phyloP scores from a whole-genome alignment of 2,797 vertebrate genomes.

The Urocyon cinereoargenteus region DNA sequence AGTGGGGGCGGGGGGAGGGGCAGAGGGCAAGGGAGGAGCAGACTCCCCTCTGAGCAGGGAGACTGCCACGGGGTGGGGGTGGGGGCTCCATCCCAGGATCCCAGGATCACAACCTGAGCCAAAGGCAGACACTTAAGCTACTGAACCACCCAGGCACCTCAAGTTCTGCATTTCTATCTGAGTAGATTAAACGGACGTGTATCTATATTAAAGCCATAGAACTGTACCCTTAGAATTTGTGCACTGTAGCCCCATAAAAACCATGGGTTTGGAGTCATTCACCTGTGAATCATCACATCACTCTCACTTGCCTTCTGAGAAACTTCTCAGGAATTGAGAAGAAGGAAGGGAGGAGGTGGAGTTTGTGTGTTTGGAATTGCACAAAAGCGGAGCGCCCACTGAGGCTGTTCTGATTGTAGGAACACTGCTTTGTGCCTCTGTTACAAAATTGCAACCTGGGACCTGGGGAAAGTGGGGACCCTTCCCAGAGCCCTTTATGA shows the following conservation, averaged over 20 bases:
- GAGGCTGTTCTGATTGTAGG: not conserved
- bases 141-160: not conserved
- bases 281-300: not conserved
- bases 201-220: not conserved
- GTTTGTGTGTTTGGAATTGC: not conserved
- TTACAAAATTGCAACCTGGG: rapidly evolving
- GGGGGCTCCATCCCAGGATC: not conserved
- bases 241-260: not conserved
- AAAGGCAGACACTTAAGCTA: not conserved
- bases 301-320: not conserved
- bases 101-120: not conserved
- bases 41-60: not conserved
- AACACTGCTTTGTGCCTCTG: not conserved
- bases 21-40: not conserved
- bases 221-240: not conserved
- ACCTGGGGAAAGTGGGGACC: not conserved
- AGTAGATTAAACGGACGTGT: rapidly evolving
- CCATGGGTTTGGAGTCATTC: not conserved
- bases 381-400: rapidly evolving
- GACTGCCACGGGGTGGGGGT: not conserved
- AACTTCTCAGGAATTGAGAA: not conserved
- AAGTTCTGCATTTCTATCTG: not conserved
- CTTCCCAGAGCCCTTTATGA: not conserved
- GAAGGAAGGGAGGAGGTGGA: not conserved
- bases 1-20: not conserved